Evolutionary conservation across 1,140 invertebrate species (phyloP).

Genomic region (Calephelis virginiensis): DNA sequence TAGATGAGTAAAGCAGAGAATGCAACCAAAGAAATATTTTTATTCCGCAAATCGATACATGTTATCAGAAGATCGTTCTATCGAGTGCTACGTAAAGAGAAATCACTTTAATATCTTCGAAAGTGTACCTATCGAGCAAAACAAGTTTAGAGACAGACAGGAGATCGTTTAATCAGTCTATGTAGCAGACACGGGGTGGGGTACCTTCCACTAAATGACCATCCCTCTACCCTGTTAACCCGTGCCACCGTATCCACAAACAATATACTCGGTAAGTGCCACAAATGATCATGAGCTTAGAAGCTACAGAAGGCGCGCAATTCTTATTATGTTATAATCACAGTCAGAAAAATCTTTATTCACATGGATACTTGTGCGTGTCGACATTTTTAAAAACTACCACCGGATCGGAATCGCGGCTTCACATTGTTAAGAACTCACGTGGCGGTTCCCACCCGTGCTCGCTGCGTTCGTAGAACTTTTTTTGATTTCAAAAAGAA

Average conservation of each 20-base stretch:
- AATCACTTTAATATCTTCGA: slow-evolving; percentile 43
- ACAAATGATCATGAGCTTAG: slow-evolving; percentile 38
- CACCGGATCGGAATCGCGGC: too few relatives aligned
- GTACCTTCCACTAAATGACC: slow-evolving; percentile 73
- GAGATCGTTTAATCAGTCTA: slow-evolving; percentile 71
- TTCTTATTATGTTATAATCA: background rate
- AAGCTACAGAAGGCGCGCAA: slow-evolving; percentile 40
- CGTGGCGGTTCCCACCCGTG: too few relatives aligned
- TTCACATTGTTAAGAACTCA: too few relatives aligned
- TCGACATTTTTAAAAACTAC: too few relatives aligned
- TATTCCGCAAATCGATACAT: background rate
- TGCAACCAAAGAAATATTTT: background rate
- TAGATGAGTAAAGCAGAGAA: background rate
- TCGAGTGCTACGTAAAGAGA: slow-evolving; percentile 36
- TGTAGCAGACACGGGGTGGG: slow-evolving; percentile 51
- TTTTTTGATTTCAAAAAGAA: too few relatives aligned
- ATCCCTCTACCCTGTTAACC: slow-evolving; percentile 67
- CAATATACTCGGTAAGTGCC: slow-evolving; percentile 64
- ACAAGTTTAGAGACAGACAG: slow-evolving; percentile 58
- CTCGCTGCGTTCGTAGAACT: too few relatives aligned
- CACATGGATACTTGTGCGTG: too few relatives aligned
- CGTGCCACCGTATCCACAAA: slow-evolving; percentile 71
- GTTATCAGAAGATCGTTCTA: slow-evolving; percentile 15
- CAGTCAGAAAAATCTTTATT: too few relatives aligned
- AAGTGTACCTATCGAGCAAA: slow-evolving; percentile 54